Evolutionary conservation across 1,140 invertebrate genomes (phyloP), one percentile per base, ranked within the genome.

Genomic region (Anastrepha ludens): DNA sequence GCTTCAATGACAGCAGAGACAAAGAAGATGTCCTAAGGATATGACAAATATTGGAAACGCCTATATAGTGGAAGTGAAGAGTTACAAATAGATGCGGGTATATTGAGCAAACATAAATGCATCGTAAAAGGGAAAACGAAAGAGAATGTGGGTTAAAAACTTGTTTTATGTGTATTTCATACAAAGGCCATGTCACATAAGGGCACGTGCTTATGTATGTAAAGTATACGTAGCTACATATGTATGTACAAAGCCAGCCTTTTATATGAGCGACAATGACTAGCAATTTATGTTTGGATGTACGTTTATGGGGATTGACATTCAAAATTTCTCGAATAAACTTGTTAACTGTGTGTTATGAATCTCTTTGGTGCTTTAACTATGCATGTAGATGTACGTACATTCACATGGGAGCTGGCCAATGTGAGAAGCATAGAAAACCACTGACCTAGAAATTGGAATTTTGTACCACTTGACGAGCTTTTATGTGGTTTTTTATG

Each of bases 401-500:
- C 29, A 29, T 55, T 55, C 50, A 55, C 11, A 8, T n/a, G 60
- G 60, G 4, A n/a, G 15, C 5, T 13, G 15, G 15, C 5, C 17
- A 62, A 13, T 62, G 15, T 62, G 60, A 13, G 15, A 17, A 13
- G 11, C 67, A 74, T 74, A 74, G 67, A 74, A 74, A 74, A 15
- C 4, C 67, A 74, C 6, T 74, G 67, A 44, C 67, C 67, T 74
- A 74, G 41, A 74, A 74, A 47, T 74, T 74, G 17, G 17, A 39
- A 4, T 47, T 74, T 39, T 17, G 9, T 41, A 70, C 41, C 13
- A n/a, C 15, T 44, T 13, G 41, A 17, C 13, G 1, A 47, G 41
- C 15, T 74, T 65, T n/a, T 74, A 74, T 47, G 67, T 13, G 67
- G 6, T 0, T 47, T 13, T 74, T 29, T 41, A 39, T 20, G 11